These are phyloP conservation scores for Leucoraja ocellata DNA, from an alignment of 2,797 vertebrate genomes.

Conservation along the genomic window DNA sequence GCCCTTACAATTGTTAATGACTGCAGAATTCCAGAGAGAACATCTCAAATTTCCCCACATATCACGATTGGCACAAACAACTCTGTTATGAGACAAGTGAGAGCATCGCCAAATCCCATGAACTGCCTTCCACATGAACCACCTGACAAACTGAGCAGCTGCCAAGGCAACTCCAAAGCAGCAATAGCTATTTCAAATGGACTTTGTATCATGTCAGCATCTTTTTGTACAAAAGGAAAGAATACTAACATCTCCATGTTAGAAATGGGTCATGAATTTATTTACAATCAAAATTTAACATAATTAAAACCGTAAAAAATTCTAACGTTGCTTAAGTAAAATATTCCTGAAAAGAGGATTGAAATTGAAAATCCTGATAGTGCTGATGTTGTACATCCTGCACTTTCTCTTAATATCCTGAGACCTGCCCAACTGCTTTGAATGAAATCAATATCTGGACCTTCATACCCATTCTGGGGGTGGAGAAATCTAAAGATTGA, in stretches of 20 bases:
- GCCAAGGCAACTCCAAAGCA: neutral
- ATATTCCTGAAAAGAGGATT: no score
- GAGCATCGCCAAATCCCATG: neutral
- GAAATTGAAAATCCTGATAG: no score
- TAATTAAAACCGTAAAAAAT: neutral
- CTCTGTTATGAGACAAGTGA: neutral
- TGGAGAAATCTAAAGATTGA: no score
- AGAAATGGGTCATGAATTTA: neutral
- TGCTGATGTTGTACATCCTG: no score
- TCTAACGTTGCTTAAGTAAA: no score
- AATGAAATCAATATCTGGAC: no score
- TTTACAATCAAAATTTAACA: neutral
- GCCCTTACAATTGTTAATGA: neutral
- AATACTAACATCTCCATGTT: neutral
- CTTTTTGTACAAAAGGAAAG: neutral
- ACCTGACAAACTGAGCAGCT: neutral
- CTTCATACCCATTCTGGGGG: no score
- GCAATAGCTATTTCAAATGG: no score
- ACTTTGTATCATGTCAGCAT: neutral
- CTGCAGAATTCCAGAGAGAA: neutral
- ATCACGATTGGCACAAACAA: slow-evolving; percentile 15
- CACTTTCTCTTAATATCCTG: no score
- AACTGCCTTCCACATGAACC: neutral
- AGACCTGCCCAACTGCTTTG: no score
- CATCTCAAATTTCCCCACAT: neutral